These are phyloP conservation scores for Aleiodes alternator DNA, from an alignment of 2,888 invertebrate genomes.

Conservation along the genomic window DNA sequence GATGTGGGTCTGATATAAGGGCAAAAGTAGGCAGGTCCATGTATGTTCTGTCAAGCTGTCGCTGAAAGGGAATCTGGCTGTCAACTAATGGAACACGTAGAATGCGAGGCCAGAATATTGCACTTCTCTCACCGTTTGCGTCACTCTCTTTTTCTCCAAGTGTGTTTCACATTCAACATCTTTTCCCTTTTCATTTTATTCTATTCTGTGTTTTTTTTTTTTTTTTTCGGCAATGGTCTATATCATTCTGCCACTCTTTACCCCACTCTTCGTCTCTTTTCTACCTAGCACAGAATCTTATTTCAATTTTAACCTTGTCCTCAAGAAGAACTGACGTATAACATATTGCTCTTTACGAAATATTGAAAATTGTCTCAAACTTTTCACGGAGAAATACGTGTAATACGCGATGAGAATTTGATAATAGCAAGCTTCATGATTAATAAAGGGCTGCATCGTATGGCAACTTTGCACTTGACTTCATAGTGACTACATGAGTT, in stretches of 20 bases:
- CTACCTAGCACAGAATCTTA: slow-evolving; percentile 21
- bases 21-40: slow-evolving; percentile 54
- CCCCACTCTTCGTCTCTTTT: background rate
- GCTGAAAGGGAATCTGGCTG: slow-evolving; percentile 71
- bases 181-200: slow-evolving; percentile 21
- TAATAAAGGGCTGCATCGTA: too few relatives aligned
- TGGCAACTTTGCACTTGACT: too few relatives aligned
- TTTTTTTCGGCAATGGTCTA: slow-evolving; percentile 18
- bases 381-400: background rate
- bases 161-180: slow-evolving; percentile 31
- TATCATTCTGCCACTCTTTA: slow-evolving; percentile 9
- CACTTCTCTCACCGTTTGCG: slow-evolving; percentile 52
- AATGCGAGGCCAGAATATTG: slow-evolving; percentile 72
- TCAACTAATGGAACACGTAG: slow-evolving; percentile 74
- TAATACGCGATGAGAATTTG: too few relatives aligned
- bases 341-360: slow-evolving; percentile 5
- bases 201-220: slow-evolving; percentile 16
- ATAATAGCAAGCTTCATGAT: too few relatives aligned
- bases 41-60: slow-evolving; percentile 75
- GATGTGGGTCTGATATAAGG: slow-evolving; percentile 41
- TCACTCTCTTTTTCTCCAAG: slow-evolving; percentile 20
- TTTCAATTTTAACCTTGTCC: slow-evolving; percentile 32
- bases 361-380: slow-evolving; percentile 32
- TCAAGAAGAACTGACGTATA: background rate
- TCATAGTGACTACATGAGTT: too few relatives aligned